Evolutionary conservation across 2,113 vertebrate species (phyloP).

Genomic region (Thalassarche chlororhynchos): DNA sequence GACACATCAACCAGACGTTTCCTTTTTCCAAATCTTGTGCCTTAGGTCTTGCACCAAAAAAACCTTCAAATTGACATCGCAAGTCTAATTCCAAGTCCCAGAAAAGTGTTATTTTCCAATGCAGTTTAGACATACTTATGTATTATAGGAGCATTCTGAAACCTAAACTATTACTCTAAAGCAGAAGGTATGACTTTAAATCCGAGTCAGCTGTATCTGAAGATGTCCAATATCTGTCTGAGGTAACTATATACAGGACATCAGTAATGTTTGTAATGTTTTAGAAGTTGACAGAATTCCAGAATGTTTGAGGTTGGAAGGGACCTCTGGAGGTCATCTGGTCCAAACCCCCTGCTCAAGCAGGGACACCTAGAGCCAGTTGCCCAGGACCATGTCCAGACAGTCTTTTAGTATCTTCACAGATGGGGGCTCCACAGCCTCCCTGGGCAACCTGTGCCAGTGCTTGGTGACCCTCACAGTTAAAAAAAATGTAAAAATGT

Average conservation of each 20-base stretch:
- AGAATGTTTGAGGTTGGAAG: background rate
- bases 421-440: too few species aligned
- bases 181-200: background rate
- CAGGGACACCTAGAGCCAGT: too few species aligned
- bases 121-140: background rate
- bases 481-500: too few species aligned
- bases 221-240: background rate
- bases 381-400: too few species aligned
- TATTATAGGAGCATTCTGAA: background rate
- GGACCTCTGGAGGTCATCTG: background rate
- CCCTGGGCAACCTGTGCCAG: too few species aligned
- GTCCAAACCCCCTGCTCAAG: background rate
- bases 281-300: background rate
- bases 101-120: background rate
- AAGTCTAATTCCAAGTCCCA: background rate
- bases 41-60: background rate
- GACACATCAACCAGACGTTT: background rate
- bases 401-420: too few species aligned
- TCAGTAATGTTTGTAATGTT: background rate
- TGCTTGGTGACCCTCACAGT: too few species aligned
- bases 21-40: background rate
- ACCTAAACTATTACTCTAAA: background rate
- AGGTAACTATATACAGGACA: background rate
- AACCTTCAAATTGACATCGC: background rate
- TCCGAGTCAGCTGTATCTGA: background rate